These are phyloP conservation scores for Agonopterix alstromeriana DNA, from an alignment of 2,888 invertebrate species.

Conservation along the genomic window DNA sequence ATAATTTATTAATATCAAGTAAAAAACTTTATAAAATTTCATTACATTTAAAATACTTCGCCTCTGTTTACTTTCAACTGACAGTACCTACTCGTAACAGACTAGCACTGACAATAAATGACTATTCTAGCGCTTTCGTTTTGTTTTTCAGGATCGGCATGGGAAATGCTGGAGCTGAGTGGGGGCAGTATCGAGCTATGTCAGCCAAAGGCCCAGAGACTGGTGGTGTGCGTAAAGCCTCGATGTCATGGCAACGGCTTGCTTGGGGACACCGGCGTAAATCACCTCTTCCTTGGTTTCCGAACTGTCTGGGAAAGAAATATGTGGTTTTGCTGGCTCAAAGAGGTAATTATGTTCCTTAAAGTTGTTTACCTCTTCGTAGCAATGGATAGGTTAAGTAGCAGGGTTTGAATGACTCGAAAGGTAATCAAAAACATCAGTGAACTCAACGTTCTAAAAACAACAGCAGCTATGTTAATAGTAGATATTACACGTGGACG, in stretches of 20 bases:
- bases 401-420: too few species aligned
- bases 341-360: conserved; percentile 50
- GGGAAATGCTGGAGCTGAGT: conserved; percentile 62
- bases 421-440: not conserved
- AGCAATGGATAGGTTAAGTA: too few species aligned
- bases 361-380: too few species aligned
- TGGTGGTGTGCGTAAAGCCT: conserved; percentile 63
- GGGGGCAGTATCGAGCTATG: conserved; percentile 63
- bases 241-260: conserved; percentile 50
- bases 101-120: too few species aligned
- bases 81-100: too few species aligned
- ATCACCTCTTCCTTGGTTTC: conserved; percentile 80
- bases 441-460: not conserved
- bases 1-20: too few species aligned
- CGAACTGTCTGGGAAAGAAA: conserved; percentile 81
- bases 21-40: too few species aligned
- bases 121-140: too few species aligned
- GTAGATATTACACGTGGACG: not conserved
- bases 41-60: too few species aligned
- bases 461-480: conserved; percentile 7
- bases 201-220: conserved; percentile 58
- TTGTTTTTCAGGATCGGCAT: conserved; percentile 42
- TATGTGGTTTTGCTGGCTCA: conserved; percentile 80
- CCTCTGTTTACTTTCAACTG: too few species aligned
- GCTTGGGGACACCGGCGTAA: conserved; percentile 41